Conservation (phyloP, 2,113 vertebrate species). For the Okapia johnstoni region DNA sequence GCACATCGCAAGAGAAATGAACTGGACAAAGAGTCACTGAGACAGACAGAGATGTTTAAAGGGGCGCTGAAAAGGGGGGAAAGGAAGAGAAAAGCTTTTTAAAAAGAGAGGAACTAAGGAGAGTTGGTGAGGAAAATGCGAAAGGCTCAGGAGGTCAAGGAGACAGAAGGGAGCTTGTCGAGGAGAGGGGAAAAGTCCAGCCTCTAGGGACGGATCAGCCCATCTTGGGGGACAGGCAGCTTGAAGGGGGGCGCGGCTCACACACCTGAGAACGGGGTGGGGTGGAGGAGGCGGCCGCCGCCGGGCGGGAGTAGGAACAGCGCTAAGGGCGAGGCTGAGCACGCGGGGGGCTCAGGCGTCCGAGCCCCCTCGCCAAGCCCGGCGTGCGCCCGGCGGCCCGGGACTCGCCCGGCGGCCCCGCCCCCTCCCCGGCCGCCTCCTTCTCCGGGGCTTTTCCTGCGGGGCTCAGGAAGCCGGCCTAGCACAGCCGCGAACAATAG, state of each 20-base stretch:
- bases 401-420: constrained; percentile 47
- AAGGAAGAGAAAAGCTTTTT: neutral
- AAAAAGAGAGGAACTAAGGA: neutral
- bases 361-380: neutral
- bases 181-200: neutral
- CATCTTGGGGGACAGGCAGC: neutral
- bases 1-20: neutral
- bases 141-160: neutral
- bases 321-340: neutral
- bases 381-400: neutral
- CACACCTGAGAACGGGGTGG: constrained; percentile 52
- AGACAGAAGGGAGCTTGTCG: neutral
- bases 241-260: neutral
- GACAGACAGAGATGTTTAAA: neutral
- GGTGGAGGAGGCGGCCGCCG: neutral
- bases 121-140: neutral
- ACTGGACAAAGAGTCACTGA: constrained; percentile 51
- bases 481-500: constrained; percentile 58
- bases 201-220: neutral
- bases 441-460: constrained; percentile 67
- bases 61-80: neutral
- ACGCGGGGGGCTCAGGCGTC: neutral
- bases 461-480: constrained; percentile 70
- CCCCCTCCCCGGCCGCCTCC: constrained; percentile 42
- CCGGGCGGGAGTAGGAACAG: neutral